Evolutionary conservation across 2,113 vertebrate genomes (phyloP).

Genomic region (Dicrurus megarhynchus): DNA sequence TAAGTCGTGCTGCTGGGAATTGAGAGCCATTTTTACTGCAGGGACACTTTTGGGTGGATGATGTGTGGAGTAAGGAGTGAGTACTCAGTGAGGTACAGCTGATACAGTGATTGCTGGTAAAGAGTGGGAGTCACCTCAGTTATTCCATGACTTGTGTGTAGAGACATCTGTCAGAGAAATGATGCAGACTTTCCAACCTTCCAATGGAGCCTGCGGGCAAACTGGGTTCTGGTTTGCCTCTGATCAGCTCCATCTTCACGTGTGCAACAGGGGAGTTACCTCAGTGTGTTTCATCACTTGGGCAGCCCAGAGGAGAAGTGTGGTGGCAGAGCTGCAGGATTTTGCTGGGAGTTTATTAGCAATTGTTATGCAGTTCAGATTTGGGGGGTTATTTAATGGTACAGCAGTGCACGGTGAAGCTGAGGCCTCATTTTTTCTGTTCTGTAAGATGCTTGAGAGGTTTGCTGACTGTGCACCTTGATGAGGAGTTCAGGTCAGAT

Average conservation of each 20-base stretch:
- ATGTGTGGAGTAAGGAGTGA: background rate
- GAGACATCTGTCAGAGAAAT: slow-evolving; percentile 64
- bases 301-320: background rate
- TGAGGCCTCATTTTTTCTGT: fast-evolving
- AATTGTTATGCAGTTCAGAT: background rate
- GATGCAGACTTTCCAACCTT: background rate
- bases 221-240: fast-evolving
- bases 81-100: background rate
- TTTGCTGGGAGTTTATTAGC: no score
- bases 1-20: background rate
- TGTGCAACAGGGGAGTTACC: background rate
- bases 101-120: fast-evolving
- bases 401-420: fast-evolving
- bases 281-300: fast-evolving
- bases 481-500: background rate
- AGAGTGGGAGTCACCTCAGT: no score
- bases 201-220: fast-evolving
- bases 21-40: background rate
- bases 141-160: slow-evolving; percentile 36
- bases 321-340: background rate
- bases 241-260: background rate
- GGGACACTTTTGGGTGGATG: background rate
- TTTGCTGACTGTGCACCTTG: background rate
- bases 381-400: background rate
- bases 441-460: background rate